Conservation (phyloP, 1,140 invertebrate species). For the Parasteatoda tepidariorum region DNA sequence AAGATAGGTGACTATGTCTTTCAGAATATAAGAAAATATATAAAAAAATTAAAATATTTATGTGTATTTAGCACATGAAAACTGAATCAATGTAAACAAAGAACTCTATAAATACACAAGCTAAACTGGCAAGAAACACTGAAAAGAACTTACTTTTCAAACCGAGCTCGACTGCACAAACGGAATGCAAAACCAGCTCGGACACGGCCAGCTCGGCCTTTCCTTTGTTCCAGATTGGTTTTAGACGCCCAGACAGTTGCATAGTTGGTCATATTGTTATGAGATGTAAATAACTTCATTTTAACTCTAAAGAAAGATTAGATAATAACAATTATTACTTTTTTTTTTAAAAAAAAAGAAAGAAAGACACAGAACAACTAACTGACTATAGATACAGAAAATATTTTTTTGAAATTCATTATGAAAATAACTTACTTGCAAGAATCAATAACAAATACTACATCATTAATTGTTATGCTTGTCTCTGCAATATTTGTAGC, state of each 20-base stretch:
- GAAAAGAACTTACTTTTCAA: constrained; percentile 70
- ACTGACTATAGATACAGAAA: neutral
- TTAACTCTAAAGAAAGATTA: constrained; percentile 74
- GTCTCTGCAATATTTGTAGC: constrained; percentile 94
- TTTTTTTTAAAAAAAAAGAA: neutral
- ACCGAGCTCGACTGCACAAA: constrained; percentile 77
- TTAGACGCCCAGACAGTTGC: constrained; percentile 92
- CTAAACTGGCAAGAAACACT: constrained; percentile 80
- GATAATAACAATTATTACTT: neutral
- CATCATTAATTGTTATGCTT: constrained; percentile 96
- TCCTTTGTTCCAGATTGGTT: constrained; percentile 91
- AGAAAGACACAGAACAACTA: neutral
- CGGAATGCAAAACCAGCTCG: constrained; percentile 90
- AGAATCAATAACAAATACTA: constrained; percentile 95
- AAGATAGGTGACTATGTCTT: too few relatives aligned
- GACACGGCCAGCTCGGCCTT: constrained; percentile 91
- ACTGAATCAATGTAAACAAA: too few relatives aligned
- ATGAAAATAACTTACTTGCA: constrained; percentile 77
- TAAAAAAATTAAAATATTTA: too few relatives aligned
- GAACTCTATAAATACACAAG: constrained; percentile 64
- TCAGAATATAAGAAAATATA: too few relatives aligned
- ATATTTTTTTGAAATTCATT: neutral
- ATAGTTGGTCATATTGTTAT: constrained; percentile 96
- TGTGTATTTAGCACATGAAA: too few relatives aligned
- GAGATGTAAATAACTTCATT: constrained; percentile 94